Percentiles rank a stretch among this genome's conserved stretches.
Conservation (phyloP, 2,797 vertebrate genomes). For the Lepidocolaptes lacrymiger region DNA sequence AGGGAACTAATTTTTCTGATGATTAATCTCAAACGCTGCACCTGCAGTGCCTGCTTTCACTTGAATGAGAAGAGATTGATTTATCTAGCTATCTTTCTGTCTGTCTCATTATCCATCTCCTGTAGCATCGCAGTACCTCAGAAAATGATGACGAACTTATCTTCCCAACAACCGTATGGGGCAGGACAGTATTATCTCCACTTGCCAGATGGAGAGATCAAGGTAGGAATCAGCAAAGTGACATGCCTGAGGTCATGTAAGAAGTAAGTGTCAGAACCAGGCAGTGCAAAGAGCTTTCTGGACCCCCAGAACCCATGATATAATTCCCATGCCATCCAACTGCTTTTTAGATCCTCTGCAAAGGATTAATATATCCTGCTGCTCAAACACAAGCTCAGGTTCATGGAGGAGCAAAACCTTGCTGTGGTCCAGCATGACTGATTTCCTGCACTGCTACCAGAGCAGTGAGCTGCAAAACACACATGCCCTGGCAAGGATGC, state of each 20-base stretch:
- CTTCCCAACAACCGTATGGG: neutral
- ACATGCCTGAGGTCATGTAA: conserved; percentile 21
- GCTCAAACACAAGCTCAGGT: neutral
- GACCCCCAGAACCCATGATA: neutral
- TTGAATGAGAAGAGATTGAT: conserved; percentile 58
- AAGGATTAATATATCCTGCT: neutral
- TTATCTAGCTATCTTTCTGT: conserved; percentile 64
- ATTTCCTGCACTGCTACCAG: neutral
- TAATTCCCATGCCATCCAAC: neutral
- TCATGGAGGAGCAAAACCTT: neutral
- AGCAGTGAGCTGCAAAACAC: conserved; percentile 5
- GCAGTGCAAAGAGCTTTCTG: neutral
- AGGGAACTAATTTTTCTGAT: conserved; percentile 67
- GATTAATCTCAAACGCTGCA: conserved; percentile 61
- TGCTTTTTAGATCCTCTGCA: neutral
- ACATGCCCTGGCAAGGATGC: neutral
- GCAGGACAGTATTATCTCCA: conserved; percentile 10
- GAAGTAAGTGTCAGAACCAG: conserved; percentile 13
- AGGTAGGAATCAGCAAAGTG: conserved; percentile 30
- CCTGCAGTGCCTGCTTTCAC: conserved; percentile 61
- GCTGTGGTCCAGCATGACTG: neutral
- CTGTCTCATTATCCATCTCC: conserved; percentile 67
- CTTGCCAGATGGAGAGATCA: conserved; percentile 28
- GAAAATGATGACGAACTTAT: conserved; percentile 37
- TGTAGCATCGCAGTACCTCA: neutral